Base-by-base conservation (phyloP, 2,888 invertebrate genomes). In the Dorcus hopei region DNA sequence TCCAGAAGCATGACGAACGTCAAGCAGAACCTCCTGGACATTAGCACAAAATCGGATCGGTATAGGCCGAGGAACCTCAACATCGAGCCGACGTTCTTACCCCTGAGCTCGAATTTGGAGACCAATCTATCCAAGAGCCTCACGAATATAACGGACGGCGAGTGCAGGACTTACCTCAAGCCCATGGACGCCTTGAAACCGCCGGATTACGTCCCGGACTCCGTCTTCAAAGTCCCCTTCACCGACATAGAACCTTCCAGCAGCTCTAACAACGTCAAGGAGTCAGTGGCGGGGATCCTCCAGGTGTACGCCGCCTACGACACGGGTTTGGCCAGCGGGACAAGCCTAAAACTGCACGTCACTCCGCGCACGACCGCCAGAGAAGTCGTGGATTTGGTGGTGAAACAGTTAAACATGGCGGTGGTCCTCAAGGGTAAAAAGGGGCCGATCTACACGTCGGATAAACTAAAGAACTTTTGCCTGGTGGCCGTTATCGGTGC, bases 271-370 rank as follows among this genome's bases (percentile, higher is more conserved):
- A 33, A 33, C 26, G 26, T 33, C 26, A 76, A 75, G 62, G 75
- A 77, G 9, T 68, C 61, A 5, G 69, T 71, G 50, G 65, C 72
- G 4, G 78, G 77, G 9, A 79, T 78, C 59, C 61, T 78, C 39
- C 87, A 97, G 83, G 95, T 98, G 6, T 97, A 91, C 74, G 96
- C 97, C 5, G 97, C 97, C 0, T 98, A 97, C 77, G 93, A 97
- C 67, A 96, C 95, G 0, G 97, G 97, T 7, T 80, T 98, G 65
- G 93, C 95, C 1, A 88, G 87, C 61, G 97, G 96, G 5, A 96
- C 96, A 0, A 95, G 95, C 69, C 86, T 98, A 39, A 95, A 95
- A 71, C 81, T 98, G 3, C 95, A 96, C 77, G 94, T 98, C 0
- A 96, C 95, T 0, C 90, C 92, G 0, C 85, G 91, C 67, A 98